Percentiles rank a stretch among this genome's conserved stretches.
phyloP scores from a whole-genome alignment of 2,113 vertebrate genomes.

The Holacanthus passer region DNA sequence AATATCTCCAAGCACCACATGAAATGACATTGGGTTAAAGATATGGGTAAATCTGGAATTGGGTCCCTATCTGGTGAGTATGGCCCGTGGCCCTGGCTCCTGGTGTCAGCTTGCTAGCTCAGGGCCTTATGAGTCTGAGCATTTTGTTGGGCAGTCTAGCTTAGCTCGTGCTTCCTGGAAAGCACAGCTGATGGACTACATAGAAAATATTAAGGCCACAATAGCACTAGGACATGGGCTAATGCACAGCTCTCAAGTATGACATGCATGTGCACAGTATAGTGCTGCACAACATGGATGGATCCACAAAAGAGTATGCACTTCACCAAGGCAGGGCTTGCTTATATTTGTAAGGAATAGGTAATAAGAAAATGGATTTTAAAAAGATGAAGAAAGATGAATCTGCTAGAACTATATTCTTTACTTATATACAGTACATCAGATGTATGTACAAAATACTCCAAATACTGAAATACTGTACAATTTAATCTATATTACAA shows the following conservation, averaged over 20 bases:
- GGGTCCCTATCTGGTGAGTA: conserved; percentile 36
- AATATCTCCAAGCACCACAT: conserved; percentile 17
- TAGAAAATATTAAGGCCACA: conserved; percentile 43
- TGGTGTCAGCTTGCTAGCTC: conserved; percentile 44
- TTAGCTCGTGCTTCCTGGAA: conserved; percentile 40
- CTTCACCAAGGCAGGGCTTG: not conserved
- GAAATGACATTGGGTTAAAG: conserved; percentile 30
- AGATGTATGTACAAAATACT: no score
- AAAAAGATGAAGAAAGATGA: not conserved
- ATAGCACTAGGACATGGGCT: not conserved
- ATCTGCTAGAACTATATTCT: not conserved
- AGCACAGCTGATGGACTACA: conserved; percentile 23
- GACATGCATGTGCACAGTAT: not conserved
- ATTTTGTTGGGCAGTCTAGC: conserved; percentile 26
- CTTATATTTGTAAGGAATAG: not conserved
- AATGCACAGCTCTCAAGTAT: conserved; percentile 15
- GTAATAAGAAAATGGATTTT: not conserved
- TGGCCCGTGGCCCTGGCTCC: conserved; percentile 49
- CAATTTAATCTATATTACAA: no score
- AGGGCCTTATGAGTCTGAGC: conserved; percentile 40
- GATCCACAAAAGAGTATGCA: not conserved
- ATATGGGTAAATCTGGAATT: conserved; percentile 36
- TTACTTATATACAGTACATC: no score
- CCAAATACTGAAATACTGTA: no score
- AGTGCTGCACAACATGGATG: not conserved